These are phyloP conservation scores for Drosophila falleni DNA, from an alignment of 2,888 invertebrate species.

Conservation along the genomic window DNA sequence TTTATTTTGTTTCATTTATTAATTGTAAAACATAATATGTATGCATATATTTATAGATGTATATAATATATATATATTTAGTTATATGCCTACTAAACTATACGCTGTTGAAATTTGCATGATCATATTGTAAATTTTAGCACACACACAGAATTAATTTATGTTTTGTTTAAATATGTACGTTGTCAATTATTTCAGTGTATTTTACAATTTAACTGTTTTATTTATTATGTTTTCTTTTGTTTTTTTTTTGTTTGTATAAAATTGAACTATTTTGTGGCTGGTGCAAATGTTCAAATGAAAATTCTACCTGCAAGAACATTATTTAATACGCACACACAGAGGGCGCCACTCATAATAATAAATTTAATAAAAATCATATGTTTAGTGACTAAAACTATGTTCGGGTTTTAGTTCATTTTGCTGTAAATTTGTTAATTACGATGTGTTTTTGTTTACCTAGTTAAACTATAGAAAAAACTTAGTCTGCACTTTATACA, in stretches of 20 bases:
- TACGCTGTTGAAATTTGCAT: slow-evolving; percentile 57
- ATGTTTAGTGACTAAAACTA: slow-evolving; percentile 49
- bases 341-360: slow-evolving; percentile 3
- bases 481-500: slow-evolving; percentile 67
- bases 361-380: slow-evolving; percentile 38
- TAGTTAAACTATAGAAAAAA: slow-evolving; percentile 67
- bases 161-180: slow-evolving; percentile 28
- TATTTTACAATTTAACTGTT: slow-evolving; percentile 46
- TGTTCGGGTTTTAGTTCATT: slow-evolving; percentile 48
- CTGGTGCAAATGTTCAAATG: slow-evolving; percentile 40
- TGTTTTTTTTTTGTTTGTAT: slow-evolving; percentile 28
- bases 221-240: not conserved
- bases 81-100: slow-evolving; percentile 68
- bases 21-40: slow-evolving; percentile 78
- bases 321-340: slow-evolving; percentile 19
- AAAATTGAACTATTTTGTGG: slow-evolving; percentile 60
- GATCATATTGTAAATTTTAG: slow-evolving; percentile 49
- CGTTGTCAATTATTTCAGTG: slow-evolving; percentile 37
- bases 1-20: slow-evolving; percentile 44
- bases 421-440: slow-evolving; percentile 68
- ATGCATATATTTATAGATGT: slow-evolving; percentile 61
- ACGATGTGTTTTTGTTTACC: slow-evolving; percentile 60
- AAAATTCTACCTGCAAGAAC: slow-evolving; percentile 37
- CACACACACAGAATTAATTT: slow-evolving; percentile 56
- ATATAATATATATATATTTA: slow-evolving; percentile 67